Evolutionary conservation across 2,888 invertebrate genomes (phyloP).

Genomic region (Ellobium chinense): DNA sequence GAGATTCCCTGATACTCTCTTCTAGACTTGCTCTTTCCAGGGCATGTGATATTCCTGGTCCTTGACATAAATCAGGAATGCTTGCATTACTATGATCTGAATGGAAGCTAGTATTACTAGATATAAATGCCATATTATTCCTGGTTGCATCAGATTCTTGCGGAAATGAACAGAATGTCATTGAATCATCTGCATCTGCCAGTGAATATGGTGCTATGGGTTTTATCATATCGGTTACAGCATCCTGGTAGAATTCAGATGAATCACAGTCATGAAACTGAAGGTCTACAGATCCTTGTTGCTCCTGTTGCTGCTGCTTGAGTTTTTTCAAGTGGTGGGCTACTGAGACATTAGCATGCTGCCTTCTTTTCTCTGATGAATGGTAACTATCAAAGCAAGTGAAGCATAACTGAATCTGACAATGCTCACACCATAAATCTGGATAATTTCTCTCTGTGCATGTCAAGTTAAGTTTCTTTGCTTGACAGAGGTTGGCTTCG

Average conservation of each 20-base stretch:
- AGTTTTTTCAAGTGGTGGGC: slow-evolving; percentile 52
- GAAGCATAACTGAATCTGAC: slow-evolving; percentile 73
- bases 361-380: slow-evolving; percentile 43
- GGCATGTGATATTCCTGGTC: background rate
- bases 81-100: slow-evolving; percentile 63
- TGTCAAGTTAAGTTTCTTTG: slow-evolving; percentile 42
- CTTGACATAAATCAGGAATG: slow-evolving; percentile 65
- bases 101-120: slow-evolving; percentile 59
- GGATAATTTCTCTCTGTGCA: slow-evolving; percentile 76
- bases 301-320: slow-evolving; percentile 54
- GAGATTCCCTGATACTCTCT: background rate
- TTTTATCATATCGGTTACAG: slow-evolving; percentile 56
- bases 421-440: slow-evolving; percentile 76
- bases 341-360: slow-evolving; percentile 57
- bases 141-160: slow-evolving; percentile 54
- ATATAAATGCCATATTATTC: slow-evolving; percentile 42
- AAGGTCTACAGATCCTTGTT: slow-evolving; percentile 46
- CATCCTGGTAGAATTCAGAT: slow-evolving; percentile 46
- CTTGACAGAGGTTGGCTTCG: slow-evolving; percentile 72
- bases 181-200: slow-evolving; percentile 61
- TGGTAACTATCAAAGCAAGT: slow-evolving; percentile 74
- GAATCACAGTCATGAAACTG: too few species aligned
- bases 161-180: slow-evolving; percentile 72
- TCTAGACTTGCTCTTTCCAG: background rate
- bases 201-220: slow-evolving; percentile 63